Percentiles rank a stretch among this genome's conserved stretches.
Evolutionary conservation across 2,888 invertebrate species (phyloP).

Genomic region (Patella pellucida): DNA sequence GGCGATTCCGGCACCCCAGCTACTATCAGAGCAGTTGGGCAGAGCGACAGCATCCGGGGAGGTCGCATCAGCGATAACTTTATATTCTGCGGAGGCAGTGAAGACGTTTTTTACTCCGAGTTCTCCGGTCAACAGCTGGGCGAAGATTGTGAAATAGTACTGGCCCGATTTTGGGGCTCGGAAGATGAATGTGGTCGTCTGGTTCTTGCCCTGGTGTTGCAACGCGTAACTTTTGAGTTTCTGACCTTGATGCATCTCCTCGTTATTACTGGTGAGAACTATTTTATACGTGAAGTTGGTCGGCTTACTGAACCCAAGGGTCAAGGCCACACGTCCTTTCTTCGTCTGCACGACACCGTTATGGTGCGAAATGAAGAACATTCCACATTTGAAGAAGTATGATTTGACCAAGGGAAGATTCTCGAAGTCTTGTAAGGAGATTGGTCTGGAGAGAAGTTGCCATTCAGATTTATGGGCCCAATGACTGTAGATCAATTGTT

Average conservation of each 20-base stretch:
- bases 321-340: slow-evolving; percentile 66
- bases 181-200: slow-evolving; percentile 67
- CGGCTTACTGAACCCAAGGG: slow-evolving; percentile 68
- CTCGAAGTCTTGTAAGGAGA: slow-evolving; percentile 68
- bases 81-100: slow-evolving; percentile 71
- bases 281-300: slow-evolving; percentile 71
- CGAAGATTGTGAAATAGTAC: slow-evolving; percentile 70
- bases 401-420: slow-evolving; percentile 71
- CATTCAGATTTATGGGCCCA: slow-evolving; percentile 68
- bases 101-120: slow-evolving; percentile 69
- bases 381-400: slow-evolving; percentile 71
- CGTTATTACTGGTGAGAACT: slow-evolving; percentile 60
- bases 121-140: slow-evolving; percentile 66
- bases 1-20: slow-evolving; percentile 70
- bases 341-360: slow-evolving; percentile 67
- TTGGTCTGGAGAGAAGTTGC: slow-evolving; percentile 65
- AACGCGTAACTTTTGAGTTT: slow-evolving; percentile 68
- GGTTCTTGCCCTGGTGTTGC: slow-evolving; percentile 68
- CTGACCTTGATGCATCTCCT: slow-evolving; percentile 63
- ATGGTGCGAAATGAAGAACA: slow-evolving; percentile 66
- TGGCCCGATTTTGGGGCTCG: slow-evolving; percentile 63
- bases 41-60: slow-evolving; percentile 64
- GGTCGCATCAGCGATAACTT: slow-evolving; percentile 66
- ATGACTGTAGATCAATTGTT: slow-evolving; percentile 73
- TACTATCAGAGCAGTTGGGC: slow-evolving; percentile 69